These are phyloP conservation scores for Scylla paramamosain DNA, from an alignment of 1,140 invertebrate species.

Conservation along the genomic window DNA sequence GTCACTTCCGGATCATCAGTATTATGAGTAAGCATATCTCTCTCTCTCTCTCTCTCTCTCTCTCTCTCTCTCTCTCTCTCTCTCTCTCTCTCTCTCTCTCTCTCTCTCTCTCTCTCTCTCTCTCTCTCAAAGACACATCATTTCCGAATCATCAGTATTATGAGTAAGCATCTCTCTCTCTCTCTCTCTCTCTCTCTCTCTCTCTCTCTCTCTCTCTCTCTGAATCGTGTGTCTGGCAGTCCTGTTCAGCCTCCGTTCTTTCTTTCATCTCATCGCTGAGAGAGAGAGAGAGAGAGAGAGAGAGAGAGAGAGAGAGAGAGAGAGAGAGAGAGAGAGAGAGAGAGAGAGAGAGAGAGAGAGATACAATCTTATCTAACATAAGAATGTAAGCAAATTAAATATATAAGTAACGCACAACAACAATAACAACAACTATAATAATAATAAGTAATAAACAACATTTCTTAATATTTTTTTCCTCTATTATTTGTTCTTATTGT, in stretches of 20 bases:
- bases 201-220: constrained; percentile 11
- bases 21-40: background rate
- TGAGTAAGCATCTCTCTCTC: background rate
- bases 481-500: background rate
- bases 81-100: no score
- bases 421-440: constrained; percentile 25
- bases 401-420: background rate
- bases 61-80: constrained; percentile 2
- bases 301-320: constrained; percentile 28
- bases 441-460: background rate
- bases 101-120: no score
- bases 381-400: background rate
- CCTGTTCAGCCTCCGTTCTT: background rate
- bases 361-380: no score
- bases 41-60: constrained; percentile 11
- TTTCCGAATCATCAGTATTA: no score
- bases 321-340: constrained; percentile 28
- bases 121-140: no score
- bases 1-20: no score
- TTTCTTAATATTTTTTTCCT: background rate
- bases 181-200: constrained; percentile 7
- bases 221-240: background rate
- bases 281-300: constrained; percentile 15
- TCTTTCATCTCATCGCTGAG: background rate
- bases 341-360: background rate